Conservation (phyloP, 1,140 invertebrate species). For the Thereuonema tuberculata region DNA sequence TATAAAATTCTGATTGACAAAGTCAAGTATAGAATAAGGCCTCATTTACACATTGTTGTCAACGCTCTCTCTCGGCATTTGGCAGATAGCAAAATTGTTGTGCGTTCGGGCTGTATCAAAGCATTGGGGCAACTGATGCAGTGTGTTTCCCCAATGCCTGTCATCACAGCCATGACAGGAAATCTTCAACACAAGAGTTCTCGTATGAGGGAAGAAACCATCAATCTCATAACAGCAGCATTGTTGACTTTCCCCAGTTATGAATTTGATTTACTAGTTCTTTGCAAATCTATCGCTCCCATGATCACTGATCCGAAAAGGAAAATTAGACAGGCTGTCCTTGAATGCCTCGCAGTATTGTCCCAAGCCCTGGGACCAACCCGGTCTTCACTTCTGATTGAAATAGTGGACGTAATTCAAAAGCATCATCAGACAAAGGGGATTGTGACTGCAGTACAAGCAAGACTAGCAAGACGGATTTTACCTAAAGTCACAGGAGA, state of each 20-base stretch:
- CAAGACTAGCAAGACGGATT: constrained; percentile 46
- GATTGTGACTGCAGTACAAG: constrained; percentile 37
- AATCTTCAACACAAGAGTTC: constrained; percentile 48
- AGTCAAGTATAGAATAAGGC: constrained; percentile 9
- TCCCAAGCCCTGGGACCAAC: constrained; percentile 51
- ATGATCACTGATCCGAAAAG: constrained; percentile 51
- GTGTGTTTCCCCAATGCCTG: constrained; percentile 42
- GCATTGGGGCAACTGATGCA: constrained; percentile 51
- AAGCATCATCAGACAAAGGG: constrained; percentile 17
- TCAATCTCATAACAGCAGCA: constrained; percentile 60
- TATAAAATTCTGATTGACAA: constrained; percentile 31
- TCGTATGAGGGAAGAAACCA: constrained; percentile 56
- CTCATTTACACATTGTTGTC: constrained; percentile 23
- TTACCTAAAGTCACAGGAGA: constrained; percentile 47
- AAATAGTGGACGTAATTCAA: constrained; percentile 18
- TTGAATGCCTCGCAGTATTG: constrained; percentile 64
- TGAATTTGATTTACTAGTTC: constrained; percentile 51
- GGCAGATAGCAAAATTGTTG: constrained; percentile 40
- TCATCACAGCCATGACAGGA: constrained; percentile 46
- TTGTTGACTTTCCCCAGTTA: constrained; percentile 63
- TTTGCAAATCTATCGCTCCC: constrained; percentile 41
- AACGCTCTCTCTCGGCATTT: constrained; percentile 39
- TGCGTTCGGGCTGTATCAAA: constrained; percentile 33
- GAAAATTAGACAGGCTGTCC: constrained; percentile 56
- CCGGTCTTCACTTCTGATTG: constrained; percentile 12